Conservation (phyloP, 2,113 vertebrate species). For the Noturus placidus region DNA sequence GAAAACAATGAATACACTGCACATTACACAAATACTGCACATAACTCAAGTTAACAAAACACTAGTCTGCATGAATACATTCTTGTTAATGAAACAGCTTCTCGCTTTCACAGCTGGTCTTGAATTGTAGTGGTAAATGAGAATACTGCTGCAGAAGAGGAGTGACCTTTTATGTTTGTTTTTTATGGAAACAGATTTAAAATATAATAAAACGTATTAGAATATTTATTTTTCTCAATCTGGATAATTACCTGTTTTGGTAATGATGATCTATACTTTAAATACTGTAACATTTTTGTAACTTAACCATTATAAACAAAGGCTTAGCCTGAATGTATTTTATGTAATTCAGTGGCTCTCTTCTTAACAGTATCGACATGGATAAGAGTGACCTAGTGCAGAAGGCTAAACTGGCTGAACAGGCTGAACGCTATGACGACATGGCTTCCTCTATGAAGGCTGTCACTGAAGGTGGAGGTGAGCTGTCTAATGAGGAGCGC, state of each 20-base stretch:
- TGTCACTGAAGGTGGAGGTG: conserved; percentile 90
- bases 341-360: background rate
- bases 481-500: conserved; percentile 96
- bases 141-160: too few relatives aligned
- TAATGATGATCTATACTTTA: background rate
- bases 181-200: background rate
- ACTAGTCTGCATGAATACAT: too few relatives aligned
- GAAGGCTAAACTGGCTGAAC: conserved; percentile 96
- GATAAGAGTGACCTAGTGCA: conserved; percentile 97
- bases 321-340: background rate
- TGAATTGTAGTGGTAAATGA: background rate
- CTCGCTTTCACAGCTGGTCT: background rate
- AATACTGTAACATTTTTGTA: background rate
- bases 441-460: conserved; percentile 97
- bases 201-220: background rate
- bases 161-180: too few relatives aligned
- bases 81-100: background rate
- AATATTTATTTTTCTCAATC: too few relatives aligned
- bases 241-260: too few relatives aligned
- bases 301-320: background rate
- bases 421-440: conserved; percentile 97
- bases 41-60: too few relatives aligned
- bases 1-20: too few relatives aligned
- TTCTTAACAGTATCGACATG: conserved; percentile 81
- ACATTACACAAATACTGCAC: too few relatives aligned